Evolutionary conservation across 2,888 invertebrate species (phyloP).

Genomic region (Theretra japonica): DNA sequence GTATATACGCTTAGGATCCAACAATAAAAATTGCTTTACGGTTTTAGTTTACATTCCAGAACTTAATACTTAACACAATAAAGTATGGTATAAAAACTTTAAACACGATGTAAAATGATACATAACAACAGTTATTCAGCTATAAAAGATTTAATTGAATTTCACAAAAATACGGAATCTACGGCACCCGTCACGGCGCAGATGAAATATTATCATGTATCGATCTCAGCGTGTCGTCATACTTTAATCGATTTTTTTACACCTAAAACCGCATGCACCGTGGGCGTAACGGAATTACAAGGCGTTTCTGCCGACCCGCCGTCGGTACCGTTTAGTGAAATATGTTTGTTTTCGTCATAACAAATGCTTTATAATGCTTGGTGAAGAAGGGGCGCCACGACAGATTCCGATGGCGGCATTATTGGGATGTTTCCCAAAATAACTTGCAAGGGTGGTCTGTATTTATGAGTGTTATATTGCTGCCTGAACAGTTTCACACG

Average conservation of each 20-base stretch:
- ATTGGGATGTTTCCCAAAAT: conserved; percentile 72
- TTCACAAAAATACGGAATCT: conserved; percentile 78
- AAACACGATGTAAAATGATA: conserved; percentile 73
- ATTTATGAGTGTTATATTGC: conserved; percentile 43
- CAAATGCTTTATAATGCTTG: conserved; percentile 68
- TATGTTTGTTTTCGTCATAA: conserved; percentile 80
- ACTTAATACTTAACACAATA: conserved; percentile 58
- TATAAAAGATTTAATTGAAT: conserved; percentile 80
- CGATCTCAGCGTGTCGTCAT: conserved; percentile 83
- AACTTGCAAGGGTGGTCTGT: conserved; percentile 74
- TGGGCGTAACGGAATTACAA: conserved; percentile 79
- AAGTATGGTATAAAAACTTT: conserved; percentile 59
- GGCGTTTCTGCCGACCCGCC: conserved; percentile 76
- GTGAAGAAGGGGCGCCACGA: conserved; percentile 57
- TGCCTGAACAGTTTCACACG: background rate
- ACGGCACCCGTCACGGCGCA: conserved; percentile 69
- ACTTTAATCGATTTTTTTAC: conserved; percentile 84
- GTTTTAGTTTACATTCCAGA: conserved; percentile 58
- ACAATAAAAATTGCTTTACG: conserved; percentile 45
- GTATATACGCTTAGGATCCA: conserved; percentile 36
- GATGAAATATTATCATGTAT: conserved; percentile 83
- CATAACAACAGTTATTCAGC: conserved; percentile 68
- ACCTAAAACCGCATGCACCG: conserved; percentile 81
- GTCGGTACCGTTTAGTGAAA: conserved; percentile 73
- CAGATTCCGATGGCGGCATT: conserved; percentile 55